Percentiles rank a stretch among this genome's conserved stretches.
Evolutionary conservation across 2,113 vertebrate species (phyloP).

Genomic region (Madoqua kirkii): DNA sequence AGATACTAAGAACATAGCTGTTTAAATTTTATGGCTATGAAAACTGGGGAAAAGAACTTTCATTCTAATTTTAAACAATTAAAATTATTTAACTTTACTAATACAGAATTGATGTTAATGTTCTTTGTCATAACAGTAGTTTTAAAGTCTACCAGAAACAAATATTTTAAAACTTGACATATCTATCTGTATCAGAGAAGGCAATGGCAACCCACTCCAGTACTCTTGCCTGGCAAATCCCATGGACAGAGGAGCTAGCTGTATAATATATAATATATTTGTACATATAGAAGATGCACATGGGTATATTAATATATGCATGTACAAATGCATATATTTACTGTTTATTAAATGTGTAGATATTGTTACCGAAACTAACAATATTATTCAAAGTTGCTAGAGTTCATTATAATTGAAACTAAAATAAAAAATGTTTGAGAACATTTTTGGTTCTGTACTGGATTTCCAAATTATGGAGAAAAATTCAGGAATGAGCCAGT

Average conservation of each 20-base stretch:
- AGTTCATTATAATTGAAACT: not conserved
- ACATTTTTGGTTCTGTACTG: not conserved
- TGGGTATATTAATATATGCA: not conserved
- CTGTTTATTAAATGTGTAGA: not conserved
- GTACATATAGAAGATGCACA: not conserved
- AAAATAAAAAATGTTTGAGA: not conserved
- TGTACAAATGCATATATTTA: no score
- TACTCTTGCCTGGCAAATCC: no score
- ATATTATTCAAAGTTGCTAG: not conserved
- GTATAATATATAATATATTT: not conserved
- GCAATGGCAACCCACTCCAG: no score
- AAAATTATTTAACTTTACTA: not conserved
- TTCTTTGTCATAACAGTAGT: not conserved
- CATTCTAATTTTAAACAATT: not conserved
- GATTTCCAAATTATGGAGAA: not conserved
- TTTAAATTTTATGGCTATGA: not conserved
- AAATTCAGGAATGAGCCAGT: not conserved
- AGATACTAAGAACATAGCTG: not conserved
- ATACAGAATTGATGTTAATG: not conserved
- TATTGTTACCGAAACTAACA: not conserved
- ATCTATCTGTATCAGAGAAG: not conserved
- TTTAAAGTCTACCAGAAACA: not conserved
- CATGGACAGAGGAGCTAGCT: no score
- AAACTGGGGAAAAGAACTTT: not conserved
- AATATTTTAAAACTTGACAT: not conserved